These are phyloP conservation scores for Crotalus horridus DNA, from an alignment of 2,113 vertebrate genomes.

Conservation along the genomic window DNA sequence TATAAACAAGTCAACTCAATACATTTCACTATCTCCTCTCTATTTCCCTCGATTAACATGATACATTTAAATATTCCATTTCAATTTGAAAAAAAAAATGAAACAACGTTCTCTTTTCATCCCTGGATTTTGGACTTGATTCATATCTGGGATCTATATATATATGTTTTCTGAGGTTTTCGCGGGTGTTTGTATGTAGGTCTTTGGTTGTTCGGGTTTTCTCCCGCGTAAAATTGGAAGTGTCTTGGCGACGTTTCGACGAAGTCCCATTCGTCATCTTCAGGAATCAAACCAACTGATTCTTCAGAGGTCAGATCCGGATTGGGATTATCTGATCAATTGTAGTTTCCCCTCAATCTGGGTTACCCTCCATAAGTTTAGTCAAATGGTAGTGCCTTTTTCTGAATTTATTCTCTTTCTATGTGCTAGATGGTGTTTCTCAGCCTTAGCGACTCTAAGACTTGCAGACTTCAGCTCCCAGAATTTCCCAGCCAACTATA, in stretches of 20 bases:
- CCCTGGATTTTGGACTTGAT: neutral
- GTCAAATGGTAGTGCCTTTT: neutral
- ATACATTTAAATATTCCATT: no score
- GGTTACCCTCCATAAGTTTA: neutral
- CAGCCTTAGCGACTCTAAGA: neutral
- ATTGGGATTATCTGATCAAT: neutral
- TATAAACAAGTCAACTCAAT: no score
- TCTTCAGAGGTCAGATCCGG: neutral
- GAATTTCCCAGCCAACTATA: neutral
- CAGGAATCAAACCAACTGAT: neutral
- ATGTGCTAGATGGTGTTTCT: neutral
- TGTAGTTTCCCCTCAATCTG: neutral
- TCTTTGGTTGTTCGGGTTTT: no score
- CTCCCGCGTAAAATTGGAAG: no score
- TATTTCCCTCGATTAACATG: no score
- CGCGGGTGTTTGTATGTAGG: no score
- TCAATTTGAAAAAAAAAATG: no score
- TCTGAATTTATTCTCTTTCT: neutral
- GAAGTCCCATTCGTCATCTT: no score
- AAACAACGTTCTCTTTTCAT: neutral
- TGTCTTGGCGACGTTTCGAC: no score
- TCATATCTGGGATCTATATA: conserved; percentile 4
- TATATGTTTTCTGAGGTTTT: no score
- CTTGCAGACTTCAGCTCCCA: neutral
- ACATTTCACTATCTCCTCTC: no score